Evolutionary conservation across 37 sponge, comb jelly and placozoan genomes (phyloP).

Genomic region (Halisarca cf. caerulea): DNA sequence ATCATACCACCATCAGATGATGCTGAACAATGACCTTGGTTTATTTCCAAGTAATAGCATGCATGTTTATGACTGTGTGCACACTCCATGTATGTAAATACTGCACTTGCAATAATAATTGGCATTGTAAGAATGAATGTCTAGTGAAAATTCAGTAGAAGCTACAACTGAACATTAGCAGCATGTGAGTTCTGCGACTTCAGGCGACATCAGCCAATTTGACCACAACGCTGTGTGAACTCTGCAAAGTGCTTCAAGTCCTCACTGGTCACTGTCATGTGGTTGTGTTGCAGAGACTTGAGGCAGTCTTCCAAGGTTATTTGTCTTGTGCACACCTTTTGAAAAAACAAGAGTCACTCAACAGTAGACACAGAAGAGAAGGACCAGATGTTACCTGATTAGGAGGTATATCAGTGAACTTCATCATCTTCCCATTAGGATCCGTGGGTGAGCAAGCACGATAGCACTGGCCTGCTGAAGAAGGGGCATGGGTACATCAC

Average conservation of each 20-base stretch:
- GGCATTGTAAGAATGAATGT: too few relatives aligned
- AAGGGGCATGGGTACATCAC: too few relatives aligned
- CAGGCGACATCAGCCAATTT: constrained; percentile 29
- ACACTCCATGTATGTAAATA: too few relatives aligned
- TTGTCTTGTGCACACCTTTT: constrained; percentile 28
- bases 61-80: too few relatives aligned
- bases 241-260: constrained; percentile 39
- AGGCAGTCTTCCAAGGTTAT: constrained; percentile 39
- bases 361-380: neutral
- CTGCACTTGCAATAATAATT: too few relatives aligned
- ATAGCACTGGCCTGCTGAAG: constrained; percentile 19
- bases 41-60: too few relatives aligned
- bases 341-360: neutral
- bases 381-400: constrained; percentile 49
- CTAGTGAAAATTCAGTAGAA: too few relatives aligned
- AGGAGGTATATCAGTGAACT: constrained; percentile 39
- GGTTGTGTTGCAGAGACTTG: constrained; percentile 43
- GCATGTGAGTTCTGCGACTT: too few relatives aligned
- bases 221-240: constrained; percentile 51
- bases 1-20: too few relatives aligned
- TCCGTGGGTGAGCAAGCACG: constrained; percentile 27
- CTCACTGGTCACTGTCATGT: constrained; percentile 36
- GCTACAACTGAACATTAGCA: too few relatives aligned
- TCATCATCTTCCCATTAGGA: constrained; percentile 1
- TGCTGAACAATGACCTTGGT: too few relatives aligned